Base-by-base conservation (phyloP, 2,888 invertebrate species). In the Melieria crassipennis region DNA sequence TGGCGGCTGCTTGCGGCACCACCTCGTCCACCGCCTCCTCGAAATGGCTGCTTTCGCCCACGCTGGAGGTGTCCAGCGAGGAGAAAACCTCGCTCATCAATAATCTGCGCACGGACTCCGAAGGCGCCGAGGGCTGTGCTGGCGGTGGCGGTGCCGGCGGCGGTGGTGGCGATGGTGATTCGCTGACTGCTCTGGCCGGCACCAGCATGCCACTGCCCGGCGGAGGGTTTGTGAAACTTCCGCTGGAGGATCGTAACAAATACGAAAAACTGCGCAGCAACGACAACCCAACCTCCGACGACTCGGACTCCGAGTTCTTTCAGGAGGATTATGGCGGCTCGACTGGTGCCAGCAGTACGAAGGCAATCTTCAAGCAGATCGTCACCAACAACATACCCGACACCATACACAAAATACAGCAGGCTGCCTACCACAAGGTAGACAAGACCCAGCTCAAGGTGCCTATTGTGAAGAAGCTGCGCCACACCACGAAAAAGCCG, bases 261-360 rank as follows among this genome's bases (percentile, higher is more conserved):
- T 94, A 94, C 81, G 93, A 93, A 80, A 93, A 94, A 83, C 86
- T 94, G 62, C 89, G 91, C 3, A 90, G 89, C 80, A 90, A 90
- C 76, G 91, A 91, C 75, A 84, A 89, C 61, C 83, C 84, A 43
- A 90, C 89, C 57, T 89, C 86, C 72, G 89, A 89, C 77, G 89
- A 89, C 79, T 89, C 89, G 58, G 87, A 86, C 71, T 89, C 89
- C 55, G 87, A 87, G 75, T 82, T 81, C 70, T 86, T 85, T 74
- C 85, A 86, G 73, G 86, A 87, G 72, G 84, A 85, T 70, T 79
- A 79, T 72, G 73, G 60, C 47, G 71, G 72, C 50, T 75, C 66
- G 52, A 72, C 72, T 0, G 77, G 78, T 0, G 74, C 75, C 16
- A 75, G 73, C 6, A 73, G 74, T 69, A 83, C 83, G 11, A 86